Base-by-base conservation (phyloP, 2,797 vertebrate species). In the Simalia tracyae region DNA sequence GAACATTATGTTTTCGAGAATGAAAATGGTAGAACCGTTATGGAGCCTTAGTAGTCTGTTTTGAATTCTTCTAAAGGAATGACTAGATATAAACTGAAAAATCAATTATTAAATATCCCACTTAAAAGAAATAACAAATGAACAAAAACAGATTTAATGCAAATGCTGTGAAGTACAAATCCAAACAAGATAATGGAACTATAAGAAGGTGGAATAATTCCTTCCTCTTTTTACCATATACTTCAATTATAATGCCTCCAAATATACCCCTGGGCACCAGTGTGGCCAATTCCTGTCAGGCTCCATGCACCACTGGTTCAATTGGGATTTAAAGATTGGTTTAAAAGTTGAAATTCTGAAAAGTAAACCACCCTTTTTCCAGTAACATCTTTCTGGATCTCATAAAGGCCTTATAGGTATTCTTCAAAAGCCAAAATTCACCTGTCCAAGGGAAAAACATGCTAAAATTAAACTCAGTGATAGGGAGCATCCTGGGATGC, bases 1-100 rank as follows among this genome's bases (percentile, higher is more conserved):
- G 93, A 95, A 95, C 91, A 94, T 93, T 97, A 96, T 95, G 94
- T 60, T 90, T 63, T 81, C 46, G 85, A 87, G 66, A 90, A 90
- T 0, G 87, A 93, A 96, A 96, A 95, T 68, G 92, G 92, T 22
- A 9, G 66, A 26, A 14, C 28, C 4, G 4, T 87, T 93, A 94
- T 64, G 56, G n/a, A 90, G 94, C 93, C 0, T 0, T 28, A 59
- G 31, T 50, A 90, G n/a, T 87, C 94, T 92, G 92, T 72, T 81
- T 22, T 86, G 85, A 92, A 90, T 93, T 63, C 42, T 66, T 92
- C 72, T 11, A 19, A 92, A 72, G 57, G 57, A 2, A 24, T 22
- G 17, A 60, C 2, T 15, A 11, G 57, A 50, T 50, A 12, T 76
- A 28, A 15, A 50, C 5, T n/a, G 6, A 42, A 14, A 42, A 63